phyloP scores from a whole-genome alignment of 1,140 invertebrate genomes.

The Mizuhopecten yessoensis region DNA sequence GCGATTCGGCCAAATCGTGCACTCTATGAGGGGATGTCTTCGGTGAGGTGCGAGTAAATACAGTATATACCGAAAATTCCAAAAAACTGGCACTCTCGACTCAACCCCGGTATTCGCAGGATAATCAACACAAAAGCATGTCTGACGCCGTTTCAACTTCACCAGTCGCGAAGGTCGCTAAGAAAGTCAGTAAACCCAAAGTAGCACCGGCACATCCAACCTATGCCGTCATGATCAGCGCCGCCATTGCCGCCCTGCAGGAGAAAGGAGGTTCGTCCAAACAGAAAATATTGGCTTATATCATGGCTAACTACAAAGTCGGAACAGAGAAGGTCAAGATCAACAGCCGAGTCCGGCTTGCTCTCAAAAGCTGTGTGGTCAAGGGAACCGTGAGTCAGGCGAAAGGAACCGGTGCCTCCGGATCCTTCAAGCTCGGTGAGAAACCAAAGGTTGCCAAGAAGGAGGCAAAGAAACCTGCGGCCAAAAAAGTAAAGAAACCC shows the following conservation, averaged over 20 bases:
- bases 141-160: neutral
- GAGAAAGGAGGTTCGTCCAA: slow-evolving; percentile 79
- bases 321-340: slow-evolving; percentile 57
- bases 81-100: neutral
- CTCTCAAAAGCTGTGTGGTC: slow-evolving; percentile 75
- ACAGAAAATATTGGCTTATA: slow-evolving; percentile 82
- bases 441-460: slow-evolving; percentile 67
- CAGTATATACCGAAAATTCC: too few species aligned
- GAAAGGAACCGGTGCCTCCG: slow-evolving; percentile 82
- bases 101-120: neutral
- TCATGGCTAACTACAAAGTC: slow-evolving; percentile 81
- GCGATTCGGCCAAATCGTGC: too few species aligned
- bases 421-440: slow-evolving; percentile 80
- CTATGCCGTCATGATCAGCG: slow-evolving; percentile 69
- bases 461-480: too few species aligned
- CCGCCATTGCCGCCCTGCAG: slow-evolving; percentile 71
- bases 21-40: too few species aligned
- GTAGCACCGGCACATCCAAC: neutral
- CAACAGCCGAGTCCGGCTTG: slow-evolving; percentile 76
- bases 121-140: neutral
- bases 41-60: too few species aligned
- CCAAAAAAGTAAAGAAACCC: slow-evolving; percentile 73
- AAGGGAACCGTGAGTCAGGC: slow-evolving; percentile 76
- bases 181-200: neutral
- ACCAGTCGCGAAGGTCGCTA: neutral